phyloP scores from a whole-genome alignment of 2,797 vertebrate genomes.

The Chelidonichthys spinosus region DNA sequence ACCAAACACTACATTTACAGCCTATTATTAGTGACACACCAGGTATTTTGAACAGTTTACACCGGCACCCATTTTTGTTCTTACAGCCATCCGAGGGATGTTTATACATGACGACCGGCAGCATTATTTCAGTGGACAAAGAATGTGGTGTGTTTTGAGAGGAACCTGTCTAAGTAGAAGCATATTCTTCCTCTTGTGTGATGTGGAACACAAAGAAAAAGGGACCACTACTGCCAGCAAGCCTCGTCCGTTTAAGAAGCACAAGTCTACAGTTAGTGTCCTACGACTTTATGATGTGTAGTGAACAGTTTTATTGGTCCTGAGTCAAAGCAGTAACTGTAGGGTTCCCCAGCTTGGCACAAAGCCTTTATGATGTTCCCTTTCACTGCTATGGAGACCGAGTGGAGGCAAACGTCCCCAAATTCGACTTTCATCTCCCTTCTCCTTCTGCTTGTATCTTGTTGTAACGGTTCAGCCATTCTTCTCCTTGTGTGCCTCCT shows the following conservation, averaged over 20 bases:
- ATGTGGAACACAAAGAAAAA: constrained; percentile 9
- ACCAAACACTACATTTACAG: background rate
- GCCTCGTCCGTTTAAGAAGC: constrained; percentile 33
- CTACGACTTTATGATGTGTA: constrained; percentile 65
- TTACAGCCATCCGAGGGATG: background rate
- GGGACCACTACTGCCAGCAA: background rate
- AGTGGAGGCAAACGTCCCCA: constrained; percentile 50
- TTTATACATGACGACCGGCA: background rate
- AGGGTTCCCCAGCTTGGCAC: constrained; percentile 56
- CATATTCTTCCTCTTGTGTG: constrained; percentile 10
- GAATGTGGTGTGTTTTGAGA: background rate
- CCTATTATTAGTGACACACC: background rate
- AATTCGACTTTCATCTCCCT: constrained; percentile 48
- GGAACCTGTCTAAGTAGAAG: constrained; percentile 1
- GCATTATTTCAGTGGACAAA: background rate
- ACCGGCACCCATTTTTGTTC: background rate
- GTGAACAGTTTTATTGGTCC: constrained; percentile 65
- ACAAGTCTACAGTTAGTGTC: constrained; percentile 40
- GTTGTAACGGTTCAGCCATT: constrained; percentile 29
- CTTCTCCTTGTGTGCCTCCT: constrained; percentile 22
- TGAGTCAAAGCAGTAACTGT: constrained; percentile 63
- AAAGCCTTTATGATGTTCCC: constrained; percentile 70
- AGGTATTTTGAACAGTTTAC: background rate
- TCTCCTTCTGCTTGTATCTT: constrained; percentile 27
- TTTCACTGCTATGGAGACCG: constrained; percentile 71